These are phyloP conservation scores for Drosophila longiperda DNA, from an alignment of 2,888 invertebrate genomes.

Conservation along the genomic window DNA sequence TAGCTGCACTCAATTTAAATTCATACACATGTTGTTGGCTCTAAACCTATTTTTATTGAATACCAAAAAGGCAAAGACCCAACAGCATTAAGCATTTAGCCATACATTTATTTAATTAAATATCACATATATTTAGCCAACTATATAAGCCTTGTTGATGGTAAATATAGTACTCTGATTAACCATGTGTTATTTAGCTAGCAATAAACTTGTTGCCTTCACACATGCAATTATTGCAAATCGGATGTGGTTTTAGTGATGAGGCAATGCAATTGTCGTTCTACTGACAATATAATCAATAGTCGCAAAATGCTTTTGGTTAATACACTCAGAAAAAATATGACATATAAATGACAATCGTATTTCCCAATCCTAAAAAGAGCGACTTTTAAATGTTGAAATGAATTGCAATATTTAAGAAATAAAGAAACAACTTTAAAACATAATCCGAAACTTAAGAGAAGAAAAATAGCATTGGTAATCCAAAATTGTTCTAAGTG, in stretches of 20 bases:
- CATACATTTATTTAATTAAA: conserved; percentile 30
- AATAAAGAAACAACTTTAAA: not conserved
- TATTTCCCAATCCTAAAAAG: not conserved
- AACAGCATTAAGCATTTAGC: not conserved
- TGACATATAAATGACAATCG: not conserved
- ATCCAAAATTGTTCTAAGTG: not conserved
- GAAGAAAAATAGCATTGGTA: no score
- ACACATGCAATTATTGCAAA: not conserved
- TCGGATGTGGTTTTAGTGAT: not conserved
- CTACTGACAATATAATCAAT: conserved; percentile 33
- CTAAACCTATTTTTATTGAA: conserved; percentile 47
- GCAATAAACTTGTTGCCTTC: not conserved
- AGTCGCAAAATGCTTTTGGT: conserved; percentile 26
- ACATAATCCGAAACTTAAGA: not conserved
- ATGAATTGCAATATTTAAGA: not conserved
- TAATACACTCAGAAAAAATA: not conserved
- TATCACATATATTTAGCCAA: conserved; percentile 1
- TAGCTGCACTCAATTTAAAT: conserved; percentile 55
- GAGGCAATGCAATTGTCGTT: conserved; percentile 20
- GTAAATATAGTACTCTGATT: not conserved
- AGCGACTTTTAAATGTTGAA: not conserved
- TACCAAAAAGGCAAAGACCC: conserved; percentile 5
- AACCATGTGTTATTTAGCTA: not conserved
- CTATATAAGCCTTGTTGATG: not conserved
- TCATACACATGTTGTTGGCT: conserved; percentile 35